phyloP scores from a whole-genome alignment of 1,140 invertebrate genomes.

The Idris sp. region DNA sequence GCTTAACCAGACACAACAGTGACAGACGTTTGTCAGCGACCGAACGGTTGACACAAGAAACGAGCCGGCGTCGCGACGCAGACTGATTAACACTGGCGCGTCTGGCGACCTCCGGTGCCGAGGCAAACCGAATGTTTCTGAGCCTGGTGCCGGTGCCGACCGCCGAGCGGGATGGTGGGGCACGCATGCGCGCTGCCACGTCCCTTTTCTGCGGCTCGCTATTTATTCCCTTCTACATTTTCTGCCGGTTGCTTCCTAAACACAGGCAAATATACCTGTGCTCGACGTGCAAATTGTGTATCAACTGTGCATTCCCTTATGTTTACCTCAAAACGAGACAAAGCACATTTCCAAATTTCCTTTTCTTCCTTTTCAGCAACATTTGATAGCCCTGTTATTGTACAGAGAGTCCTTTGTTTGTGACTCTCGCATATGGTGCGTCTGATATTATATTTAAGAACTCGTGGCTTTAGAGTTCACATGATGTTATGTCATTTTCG shows the following conservation, averaged over 20 bases:
- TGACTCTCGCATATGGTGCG: too few relatives aligned
- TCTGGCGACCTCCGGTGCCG: conserved; percentile 48
- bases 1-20: too few relatives aligned
- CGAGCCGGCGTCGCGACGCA: conserved; percentile 63
- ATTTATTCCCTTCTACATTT: conserved; percentile 59
- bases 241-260: conserved; percentile 65
- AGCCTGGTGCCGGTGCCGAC: conserved; percentile 30
- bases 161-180: conserved; percentile 44
- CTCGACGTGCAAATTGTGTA: conserved; percentile 39
- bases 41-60: neutral
- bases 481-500: too few relatives aligned
- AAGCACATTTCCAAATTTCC: too few relatives aligned
- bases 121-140: conserved; percentile 26
- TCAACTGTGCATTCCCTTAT: too few relatives aligned
- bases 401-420: too few relatives aligned
- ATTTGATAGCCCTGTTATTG: too few relatives aligned
- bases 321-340: too few relatives aligned
- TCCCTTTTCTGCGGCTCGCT: neutral
- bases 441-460: too few relatives aligned
- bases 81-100: conserved; percentile 35
- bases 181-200: conserved; percentile 53
- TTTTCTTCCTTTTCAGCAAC: too few relatives aligned
- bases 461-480: too few relatives aligned
- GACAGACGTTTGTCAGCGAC: too few relatives aligned
- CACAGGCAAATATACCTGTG: conserved; percentile 58